A percentile compares a stretch with the other conserved stretches of the same genome.
Evolutionary conservation across 37 sponge, comb jelly and placozoan species (phyloP).

Genomic region (Chondrosia reniformis): DNA sequence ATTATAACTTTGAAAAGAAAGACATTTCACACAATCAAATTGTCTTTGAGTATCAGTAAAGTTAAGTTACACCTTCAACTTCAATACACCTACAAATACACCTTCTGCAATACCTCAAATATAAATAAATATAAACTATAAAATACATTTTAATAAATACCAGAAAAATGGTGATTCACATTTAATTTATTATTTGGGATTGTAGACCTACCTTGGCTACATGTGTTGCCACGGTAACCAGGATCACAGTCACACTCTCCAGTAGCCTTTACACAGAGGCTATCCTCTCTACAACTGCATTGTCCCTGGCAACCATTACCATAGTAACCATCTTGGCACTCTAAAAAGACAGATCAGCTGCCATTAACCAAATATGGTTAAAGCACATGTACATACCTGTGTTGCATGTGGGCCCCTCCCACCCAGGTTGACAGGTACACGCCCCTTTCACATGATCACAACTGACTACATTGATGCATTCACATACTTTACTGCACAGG

Average conservation of each 20-base stretch:
- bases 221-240: constrained; percentile 50
- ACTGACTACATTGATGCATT: constrained; percentile 44
- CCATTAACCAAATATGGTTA: neutral
- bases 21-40: neutral
- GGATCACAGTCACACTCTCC: constrained; percentile 51
- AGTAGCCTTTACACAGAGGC: constrained; percentile 50
- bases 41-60: no score
- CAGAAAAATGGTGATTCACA: no score
- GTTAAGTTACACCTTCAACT: neutral
- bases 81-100: neutral
- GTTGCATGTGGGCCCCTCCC: constrained; percentile 41
- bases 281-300: constrained; percentile 46
- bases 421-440: constrained; percentile 62
- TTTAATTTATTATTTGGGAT: no score
- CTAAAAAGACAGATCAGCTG: neutral
- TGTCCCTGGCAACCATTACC: constrained; percentile 39
- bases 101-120: no score
- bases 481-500: constrained; percentile 45
- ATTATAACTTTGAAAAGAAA: neutral
- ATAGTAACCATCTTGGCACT: constrained; percentile 50
- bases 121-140: no score
- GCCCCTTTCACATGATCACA: constrained; percentile 59
- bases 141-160: no score
- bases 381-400: constrained; percentile 19
- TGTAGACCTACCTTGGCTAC: constrained; percentile 14